Conservation (phyloP, 2,797 vertebrate genomes). For the Loriculus beryllinus region DNA sequence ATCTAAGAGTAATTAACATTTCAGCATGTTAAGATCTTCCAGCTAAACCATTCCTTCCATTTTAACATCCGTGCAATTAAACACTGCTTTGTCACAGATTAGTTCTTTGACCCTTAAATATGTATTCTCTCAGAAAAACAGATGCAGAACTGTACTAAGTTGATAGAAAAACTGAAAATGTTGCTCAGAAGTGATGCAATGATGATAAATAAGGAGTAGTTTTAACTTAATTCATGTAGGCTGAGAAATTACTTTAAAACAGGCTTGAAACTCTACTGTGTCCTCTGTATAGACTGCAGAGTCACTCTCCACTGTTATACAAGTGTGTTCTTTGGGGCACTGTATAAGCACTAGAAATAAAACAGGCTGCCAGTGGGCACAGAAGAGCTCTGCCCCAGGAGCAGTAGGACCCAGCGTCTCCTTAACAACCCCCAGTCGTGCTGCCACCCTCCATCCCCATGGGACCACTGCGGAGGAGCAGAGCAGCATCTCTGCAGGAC, state of each 20-base stretch:
- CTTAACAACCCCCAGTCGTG: background rate
- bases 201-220: background rate
- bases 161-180: background rate
- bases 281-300: no score
- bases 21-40: background rate
- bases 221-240: background rate
- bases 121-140: background rate
- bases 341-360: background rate
- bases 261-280: background rate
- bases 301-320: fast-evolving
- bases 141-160: background rate
- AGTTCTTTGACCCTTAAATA: background rate
- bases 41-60: background rate
- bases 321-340: fast-evolving
- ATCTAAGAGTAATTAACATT: background rate
- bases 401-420: background rate
- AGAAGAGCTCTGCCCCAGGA: background rate
- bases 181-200: background rate
- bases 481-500: background rate
- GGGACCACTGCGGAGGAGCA: fast-evolving
- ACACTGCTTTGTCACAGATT: background rate
- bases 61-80: background rate
- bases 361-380: background rate
- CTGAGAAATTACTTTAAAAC: background rate
- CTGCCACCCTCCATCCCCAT: background rate